Evolutionary conservation across 2,797 vertebrate genomes (phyloP).

Genomic region (Somateria mollissima): DNA sequence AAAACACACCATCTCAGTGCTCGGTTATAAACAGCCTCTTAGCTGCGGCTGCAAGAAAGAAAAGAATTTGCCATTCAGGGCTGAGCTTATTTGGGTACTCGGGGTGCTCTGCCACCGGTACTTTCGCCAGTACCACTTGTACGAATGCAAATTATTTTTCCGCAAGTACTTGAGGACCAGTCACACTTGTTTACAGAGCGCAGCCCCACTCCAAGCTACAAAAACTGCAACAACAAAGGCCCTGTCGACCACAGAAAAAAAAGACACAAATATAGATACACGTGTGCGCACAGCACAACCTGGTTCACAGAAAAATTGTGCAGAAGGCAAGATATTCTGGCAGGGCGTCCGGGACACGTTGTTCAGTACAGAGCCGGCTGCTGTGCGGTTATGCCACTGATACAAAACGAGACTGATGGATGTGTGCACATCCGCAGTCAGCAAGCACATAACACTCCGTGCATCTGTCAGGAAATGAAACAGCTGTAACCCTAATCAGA

Average conservation of each 20-base stretch:
- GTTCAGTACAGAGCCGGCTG: slow-evolving; percentile 78
- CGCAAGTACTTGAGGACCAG: slow-evolving; percentile 59
- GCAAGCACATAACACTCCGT: slow-evolving; percentile 46
- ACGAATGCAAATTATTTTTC: slow-evolving; percentile 63
- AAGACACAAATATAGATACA: background rate
- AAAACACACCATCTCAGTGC: slow-evolving; percentile 74
- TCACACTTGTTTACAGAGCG: slow-evolving; percentile 66
- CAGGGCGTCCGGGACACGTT: slow-evolving; percentile 79
- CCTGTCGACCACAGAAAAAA: background rate
- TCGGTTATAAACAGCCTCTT: slow-evolving; percentile 73
- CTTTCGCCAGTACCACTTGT: slow-evolving; percentile 48
- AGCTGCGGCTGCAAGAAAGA: slow-evolving; percentile 48
- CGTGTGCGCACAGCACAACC: slow-evolving; percentile 44
- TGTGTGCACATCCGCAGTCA: slow-evolving; percentile 66
- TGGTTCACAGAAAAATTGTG: slow-evolving; percentile 74
- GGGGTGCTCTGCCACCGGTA: background rate
- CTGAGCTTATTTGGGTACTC: slow-evolving; percentile 60
- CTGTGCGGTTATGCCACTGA: slow-evolving; percentile 71
- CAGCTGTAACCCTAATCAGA: slow-evolving; percentile 67
- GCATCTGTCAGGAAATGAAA: slow-evolving; percentile 74
- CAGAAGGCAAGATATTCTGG: slow-evolving; percentile 75
- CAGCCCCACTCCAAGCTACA: slow-evolving; percentile 55
- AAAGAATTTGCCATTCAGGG: slow-evolving; percentile 50
- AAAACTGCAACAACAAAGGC: slow-evolving; percentile 33
- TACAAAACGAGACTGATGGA: slow-evolving; percentile 65